Percentiles rank a stretch among this genome's conserved stretches.
Evolutionary conservation across 2,113 vertebrate genomes (phyloP).

Genomic region (Sebastes schlegelii): DNA sequence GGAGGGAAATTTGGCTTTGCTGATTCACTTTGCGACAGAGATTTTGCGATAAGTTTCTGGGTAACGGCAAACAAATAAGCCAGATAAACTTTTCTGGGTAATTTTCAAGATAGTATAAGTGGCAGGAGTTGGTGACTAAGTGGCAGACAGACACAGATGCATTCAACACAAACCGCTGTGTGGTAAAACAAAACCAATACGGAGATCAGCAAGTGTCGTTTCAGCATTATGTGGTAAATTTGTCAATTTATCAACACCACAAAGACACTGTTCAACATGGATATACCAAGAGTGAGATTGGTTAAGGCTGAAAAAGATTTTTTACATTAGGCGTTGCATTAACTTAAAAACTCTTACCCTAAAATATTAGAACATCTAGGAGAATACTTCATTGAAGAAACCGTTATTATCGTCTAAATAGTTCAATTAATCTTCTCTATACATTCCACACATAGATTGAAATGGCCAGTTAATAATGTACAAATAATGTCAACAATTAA

Average conservation of each 20-base stretch:
- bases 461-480: not conserved
- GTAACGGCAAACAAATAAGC: not conserved
- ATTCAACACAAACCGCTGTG: too few species aligned
- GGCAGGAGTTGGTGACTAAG: not conserved
- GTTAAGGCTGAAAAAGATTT: not conserved
- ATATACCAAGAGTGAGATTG: too few species aligned
- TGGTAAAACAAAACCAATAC: not conserved
- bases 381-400: not conserved
- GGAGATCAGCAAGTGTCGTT: not conserved
- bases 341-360: not conserved
- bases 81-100: constrained; percentile 18
- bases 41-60: constrained; percentile 16
- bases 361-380: not conserved
- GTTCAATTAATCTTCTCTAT: not conserved
- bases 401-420: not conserved
- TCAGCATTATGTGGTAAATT: not conserved
- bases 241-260: not conserved
- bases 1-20: too few species aligned
- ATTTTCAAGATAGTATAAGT: not conserved
- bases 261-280: not conserved
- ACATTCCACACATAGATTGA: not conserved
- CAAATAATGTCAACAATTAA: not conserved
- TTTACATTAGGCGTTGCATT: not conserved
- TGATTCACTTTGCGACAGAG: not conserved
- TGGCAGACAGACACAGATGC: not conserved